Evolutionary conservation across 1,140 invertebrate species (phyloP).

Genomic region (Penaeus vannamei): DNA sequence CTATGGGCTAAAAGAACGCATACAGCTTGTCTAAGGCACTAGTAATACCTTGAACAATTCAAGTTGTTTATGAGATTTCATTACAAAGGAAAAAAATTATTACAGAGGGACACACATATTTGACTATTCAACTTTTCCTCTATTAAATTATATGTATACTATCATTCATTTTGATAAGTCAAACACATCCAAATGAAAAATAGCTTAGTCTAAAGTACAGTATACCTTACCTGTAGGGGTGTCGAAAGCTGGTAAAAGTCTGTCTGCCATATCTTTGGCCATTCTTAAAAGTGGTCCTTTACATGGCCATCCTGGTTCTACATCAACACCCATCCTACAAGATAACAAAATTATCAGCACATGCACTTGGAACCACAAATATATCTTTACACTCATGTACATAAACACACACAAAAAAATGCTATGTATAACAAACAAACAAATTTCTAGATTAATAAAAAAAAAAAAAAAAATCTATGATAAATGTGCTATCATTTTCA

Average conservation of each 20-base stretch:
- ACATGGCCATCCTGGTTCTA: constrained; percentile 98
- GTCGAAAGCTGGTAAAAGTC: constrained; percentile 91
- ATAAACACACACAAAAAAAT: constrained; percentile 18
- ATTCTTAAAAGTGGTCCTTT: constrained; percentile 92
- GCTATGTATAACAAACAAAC: not conserved
- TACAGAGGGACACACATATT: too few relatives aligned
- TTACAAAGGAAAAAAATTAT: too few relatives aligned
- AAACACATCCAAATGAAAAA: too few relatives aligned
- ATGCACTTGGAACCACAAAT: not conserved
- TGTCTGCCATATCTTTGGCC: constrained; percentile 93
- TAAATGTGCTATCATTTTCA: too few relatives aligned
- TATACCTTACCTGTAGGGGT: constrained; percentile 79
- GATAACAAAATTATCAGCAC: constrained; percentile 23
- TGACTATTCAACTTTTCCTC: too few relatives aligned
- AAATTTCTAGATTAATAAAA: not conserved
- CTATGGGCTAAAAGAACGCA: too few relatives aligned
- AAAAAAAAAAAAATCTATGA: constrained; percentile 5
- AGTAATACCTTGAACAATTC: too few relatives aligned
- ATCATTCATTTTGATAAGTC: too few relatives aligned
- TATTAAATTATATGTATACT: too few relatives aligned
- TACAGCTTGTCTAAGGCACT: too few relatives aligned
- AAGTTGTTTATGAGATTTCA: too few relatives aligned
- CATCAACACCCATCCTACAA: constrained; percentile 81
- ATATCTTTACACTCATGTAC: not conserved
- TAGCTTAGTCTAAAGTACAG: not conserved